phyloP scores from a whole-genome alignment of 1,140 invertebrate species.

The Anastrepha ludens region DNA sequence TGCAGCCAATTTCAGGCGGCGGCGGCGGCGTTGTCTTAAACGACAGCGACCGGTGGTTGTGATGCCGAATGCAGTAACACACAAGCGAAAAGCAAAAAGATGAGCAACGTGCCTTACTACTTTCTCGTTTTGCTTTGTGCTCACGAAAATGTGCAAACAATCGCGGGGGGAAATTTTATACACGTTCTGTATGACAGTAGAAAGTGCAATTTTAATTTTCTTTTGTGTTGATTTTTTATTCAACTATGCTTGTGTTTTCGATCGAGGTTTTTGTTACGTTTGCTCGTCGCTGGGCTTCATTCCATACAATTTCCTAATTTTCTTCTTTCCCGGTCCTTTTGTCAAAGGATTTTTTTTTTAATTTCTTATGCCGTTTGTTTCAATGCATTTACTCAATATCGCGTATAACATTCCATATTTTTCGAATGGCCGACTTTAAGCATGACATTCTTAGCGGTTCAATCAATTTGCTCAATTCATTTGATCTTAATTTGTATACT shows the following conservation, averaged over 20 bases:
- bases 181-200: slow-evolving; percentile 31
- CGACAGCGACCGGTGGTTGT: slow-evolving; percentile 37
- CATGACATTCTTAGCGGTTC: neutral
- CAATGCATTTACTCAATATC: neutral
- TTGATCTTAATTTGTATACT: too few species aligned
- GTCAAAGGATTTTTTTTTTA: too few species aligned
- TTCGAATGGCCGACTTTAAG: neutral
- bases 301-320: neutral
- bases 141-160: slow-evolving; percentile 9
- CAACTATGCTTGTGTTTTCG: neutral
- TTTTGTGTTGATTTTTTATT: neutral
- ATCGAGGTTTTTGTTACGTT: neutral
- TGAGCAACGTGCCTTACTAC: neutral
- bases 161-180: neutral
- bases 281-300: neutral
- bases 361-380: neutral
- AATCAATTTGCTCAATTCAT: neutral
- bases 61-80: neutral
- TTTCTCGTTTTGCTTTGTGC: neutral
- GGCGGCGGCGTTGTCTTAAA: neutral
- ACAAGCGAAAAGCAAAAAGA: slow-evolving; percentile 16
- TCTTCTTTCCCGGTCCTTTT: neutral
- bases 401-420: neutral
- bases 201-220: slow-evolving; percentile 19
- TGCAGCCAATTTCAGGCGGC: neutral